Percentiles rank a stretch among this genome's conserved stretches.
Evolutionary conservation across 2,113 vertebrate genomes (phyloP).

Genomic region (Baryphthengus martii): DNA sequence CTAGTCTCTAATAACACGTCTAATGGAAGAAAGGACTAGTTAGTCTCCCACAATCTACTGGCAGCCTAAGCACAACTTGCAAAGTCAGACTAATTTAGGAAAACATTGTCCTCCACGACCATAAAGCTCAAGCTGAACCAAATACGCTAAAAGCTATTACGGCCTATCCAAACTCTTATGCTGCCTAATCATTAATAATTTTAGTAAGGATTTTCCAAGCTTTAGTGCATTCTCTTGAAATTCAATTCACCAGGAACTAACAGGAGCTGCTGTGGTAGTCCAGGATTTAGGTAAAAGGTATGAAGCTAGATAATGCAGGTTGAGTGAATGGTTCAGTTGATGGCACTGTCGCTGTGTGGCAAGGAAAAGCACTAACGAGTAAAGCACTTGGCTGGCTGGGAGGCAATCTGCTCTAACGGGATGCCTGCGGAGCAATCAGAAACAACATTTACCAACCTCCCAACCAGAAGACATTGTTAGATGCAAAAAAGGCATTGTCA

Average conservation of each 20-base stretch:
- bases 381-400: neutral
- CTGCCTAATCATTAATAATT: neutral
- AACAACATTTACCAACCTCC: conserved; percentile 26
- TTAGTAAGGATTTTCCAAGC: neutral
- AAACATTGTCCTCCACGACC: neutral
- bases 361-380: neutral
- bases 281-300: neutral
- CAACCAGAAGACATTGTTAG: neutral
- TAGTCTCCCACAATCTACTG: neutral
- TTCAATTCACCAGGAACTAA: neutral
- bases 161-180: neutral
- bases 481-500: neutral
- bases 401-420: conserved; percentile 23
- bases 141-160: neutral
- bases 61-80: neutral
- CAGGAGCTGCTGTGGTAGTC: neutral
- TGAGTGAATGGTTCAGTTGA: neutral
- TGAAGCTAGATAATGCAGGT: neutral
- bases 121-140: neutral
- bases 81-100: neutral
- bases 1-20: neutral
- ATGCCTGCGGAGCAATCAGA: conserved; percentile 44
- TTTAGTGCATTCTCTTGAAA: neutral
- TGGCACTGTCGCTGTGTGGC: conserved; percentile 1
- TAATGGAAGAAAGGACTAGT: neutral